These are phyloP conservation scores for Drosophila kepulauana DNA, from an alignment of 1,140 invertebrate species.

Conservation along the genomic window DNA sequence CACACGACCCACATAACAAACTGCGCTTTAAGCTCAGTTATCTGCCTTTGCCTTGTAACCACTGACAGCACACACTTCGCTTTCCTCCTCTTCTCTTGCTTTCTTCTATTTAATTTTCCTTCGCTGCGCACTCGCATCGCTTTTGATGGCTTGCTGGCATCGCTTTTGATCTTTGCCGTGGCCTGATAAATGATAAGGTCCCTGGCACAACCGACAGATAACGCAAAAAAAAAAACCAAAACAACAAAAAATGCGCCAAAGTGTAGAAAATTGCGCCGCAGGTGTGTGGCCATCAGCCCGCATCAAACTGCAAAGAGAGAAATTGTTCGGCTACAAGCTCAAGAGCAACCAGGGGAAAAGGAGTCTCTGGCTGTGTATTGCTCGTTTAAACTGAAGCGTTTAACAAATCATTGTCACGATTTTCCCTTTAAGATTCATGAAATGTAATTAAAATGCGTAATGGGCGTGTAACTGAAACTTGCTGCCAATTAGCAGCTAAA, in stretches of 20 bases:
- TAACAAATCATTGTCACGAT: not conserved
- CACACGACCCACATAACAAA: conserved; percentile 65
- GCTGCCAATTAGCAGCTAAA: conserved; percentile 19
- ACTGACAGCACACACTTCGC: not conserved
- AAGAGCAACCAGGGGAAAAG: not conserved
- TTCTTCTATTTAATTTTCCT: conserved; percentile 30
- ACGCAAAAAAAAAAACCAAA: conserved; percentile 36
- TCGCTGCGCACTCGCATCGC: conserved; percentile 14
- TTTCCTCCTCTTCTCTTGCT: not conserved
- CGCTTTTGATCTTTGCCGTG: conserved; percentile 72
- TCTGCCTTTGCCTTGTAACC: conserved; percentile 5
- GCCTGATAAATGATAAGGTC: conserved; percentile 77
- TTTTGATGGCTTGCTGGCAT: conserved; percentile 64
- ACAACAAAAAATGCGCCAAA: conserved; percentile 55
- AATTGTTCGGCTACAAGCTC: conserved; percentile 6
- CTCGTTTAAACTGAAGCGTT: not conserved
- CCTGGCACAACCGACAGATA: conserved; percentile 26
- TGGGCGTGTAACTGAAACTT: not conserved
- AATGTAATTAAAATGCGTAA: conserved; percentile 19
- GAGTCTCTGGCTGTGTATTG: not conserved
- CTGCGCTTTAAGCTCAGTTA: conserved; percentile 59
- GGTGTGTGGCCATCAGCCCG: conserved; percentile 56
- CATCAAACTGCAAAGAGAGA: conserved; percentile 31
- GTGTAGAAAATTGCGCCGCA: conserved; percentile 71
- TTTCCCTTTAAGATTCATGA: not conserved